Conservation (phyloP, 1,140 invertebrate species). For the Asobara japonica region DNA sequence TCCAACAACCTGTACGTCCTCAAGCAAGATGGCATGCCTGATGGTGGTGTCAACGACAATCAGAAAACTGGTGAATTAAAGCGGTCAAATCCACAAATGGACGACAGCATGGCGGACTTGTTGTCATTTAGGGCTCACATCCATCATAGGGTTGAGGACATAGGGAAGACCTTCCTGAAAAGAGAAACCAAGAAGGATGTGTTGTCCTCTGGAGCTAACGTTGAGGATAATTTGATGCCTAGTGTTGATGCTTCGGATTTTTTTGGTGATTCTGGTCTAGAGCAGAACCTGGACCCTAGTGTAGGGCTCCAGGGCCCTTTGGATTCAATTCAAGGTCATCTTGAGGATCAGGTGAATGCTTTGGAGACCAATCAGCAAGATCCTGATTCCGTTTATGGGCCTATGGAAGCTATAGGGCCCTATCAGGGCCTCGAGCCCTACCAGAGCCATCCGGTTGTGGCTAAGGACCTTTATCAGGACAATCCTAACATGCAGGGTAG, state of each 20-base stretch:
- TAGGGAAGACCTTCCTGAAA: conserved; percentile 36
- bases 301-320: no score
- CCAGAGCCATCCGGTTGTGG: neutral
- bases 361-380: no score
- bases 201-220: neutral
- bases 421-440: no score
- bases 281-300: no score
- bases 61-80: neutral
- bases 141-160: conserved; percentile 38
- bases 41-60: neutral
- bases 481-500: neutral
- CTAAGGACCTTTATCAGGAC: neutral
- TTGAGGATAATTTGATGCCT: neutral
- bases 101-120: conserved; percentile 31
- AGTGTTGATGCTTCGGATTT: neutral
- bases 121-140: conserved; percentile 40
- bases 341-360: no score
- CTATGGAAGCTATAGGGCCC: no score
- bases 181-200: conserved; percentile 21
- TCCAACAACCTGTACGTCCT: conserved; percentile 31
- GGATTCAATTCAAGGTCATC: no score
- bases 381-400: no score
- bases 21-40: neutral
- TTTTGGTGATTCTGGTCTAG: neutral
- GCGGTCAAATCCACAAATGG: neutral